Evolutionary conservation across 2,888 invertebrate species (phyloP).

Genomic region (Falcaria lacertinaria): DNA sequence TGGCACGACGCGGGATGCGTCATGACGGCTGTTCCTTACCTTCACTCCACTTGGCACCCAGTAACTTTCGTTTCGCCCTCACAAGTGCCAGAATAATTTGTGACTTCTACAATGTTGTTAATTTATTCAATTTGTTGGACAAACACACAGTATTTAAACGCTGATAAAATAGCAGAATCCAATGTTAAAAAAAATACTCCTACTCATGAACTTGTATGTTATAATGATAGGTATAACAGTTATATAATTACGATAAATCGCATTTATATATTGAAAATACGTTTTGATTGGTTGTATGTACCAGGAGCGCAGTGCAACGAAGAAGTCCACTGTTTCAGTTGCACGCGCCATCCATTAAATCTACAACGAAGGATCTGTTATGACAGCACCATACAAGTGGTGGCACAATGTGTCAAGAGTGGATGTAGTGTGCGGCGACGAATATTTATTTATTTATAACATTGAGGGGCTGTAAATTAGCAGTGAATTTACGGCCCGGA

Average conservation of each 20-base stretch:
- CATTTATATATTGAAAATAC: no score
- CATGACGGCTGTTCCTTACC: conserved; percentile 60
- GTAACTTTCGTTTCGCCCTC: conserved; percentile 49
- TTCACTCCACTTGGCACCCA: conserved; percentile 73
- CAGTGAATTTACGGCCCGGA: conserved; percentile 71
- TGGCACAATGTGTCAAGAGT: conserved; percentile 67
- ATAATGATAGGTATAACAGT: no score
- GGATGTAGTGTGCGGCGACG: conserved; percentile 54
- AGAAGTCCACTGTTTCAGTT: conserved; percentile 6
- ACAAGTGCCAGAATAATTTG: conserved; percentile 59
- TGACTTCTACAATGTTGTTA: conserved; percentile 34
- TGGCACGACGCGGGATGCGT: conserved; percentile 50
- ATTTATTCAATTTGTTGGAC: conserved; percentile 16
- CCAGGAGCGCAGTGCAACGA: background rate
- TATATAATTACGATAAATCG: no score
- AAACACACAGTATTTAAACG: no score
- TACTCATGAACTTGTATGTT: no score
- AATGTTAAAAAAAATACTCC: no score
- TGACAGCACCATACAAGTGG: conserved; percentile 65
- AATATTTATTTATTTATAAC: conserved; percentile 78
- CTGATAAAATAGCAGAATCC: no score
- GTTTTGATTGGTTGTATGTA: no score
- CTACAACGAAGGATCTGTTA: conserved; percentile 62
- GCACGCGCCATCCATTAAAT: conserved; percentile 47
- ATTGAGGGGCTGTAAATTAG: conserved; percentile 77